phyloP scores from a whole-genome alignment of 2,113 vertebrate species.

The Entomyzon cyanotis region DNA sequence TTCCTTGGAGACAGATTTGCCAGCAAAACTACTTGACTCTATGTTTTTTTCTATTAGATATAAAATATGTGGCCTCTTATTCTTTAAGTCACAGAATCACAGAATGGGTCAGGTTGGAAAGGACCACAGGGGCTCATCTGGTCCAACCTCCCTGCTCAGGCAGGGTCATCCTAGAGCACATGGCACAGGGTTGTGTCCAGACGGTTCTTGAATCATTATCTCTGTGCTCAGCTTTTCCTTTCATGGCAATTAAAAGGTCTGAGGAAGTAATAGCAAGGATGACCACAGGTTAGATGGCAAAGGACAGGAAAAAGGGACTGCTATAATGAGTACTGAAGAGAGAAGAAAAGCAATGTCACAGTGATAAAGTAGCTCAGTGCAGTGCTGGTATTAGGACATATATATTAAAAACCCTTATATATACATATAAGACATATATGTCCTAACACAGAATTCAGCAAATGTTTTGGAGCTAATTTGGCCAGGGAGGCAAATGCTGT shows the following conservation, averaged over 20 bases:
- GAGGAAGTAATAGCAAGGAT: background rate
- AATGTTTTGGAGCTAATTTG: background rate
- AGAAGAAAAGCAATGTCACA: background rate
- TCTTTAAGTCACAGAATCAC: background rate
- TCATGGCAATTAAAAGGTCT: background rate
- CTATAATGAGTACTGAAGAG: background rate
- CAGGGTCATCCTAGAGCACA: background rate
- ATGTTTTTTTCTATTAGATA: background rate
- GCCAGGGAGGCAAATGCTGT: background rate
- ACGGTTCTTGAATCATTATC: fast-evolving
- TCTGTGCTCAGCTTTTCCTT: background rate
- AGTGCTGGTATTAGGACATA: background rate
- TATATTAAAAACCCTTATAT: fast-evolving
- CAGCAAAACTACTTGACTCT: background rate
- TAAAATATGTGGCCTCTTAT: background rate
- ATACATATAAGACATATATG: too few species aligned
- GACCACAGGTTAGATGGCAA: background rate
- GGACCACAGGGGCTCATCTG: background rate
- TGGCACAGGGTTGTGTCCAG: background rate
- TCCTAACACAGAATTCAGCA: background rate
- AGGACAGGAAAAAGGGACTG: background rate
- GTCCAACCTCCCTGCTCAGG: background rate
- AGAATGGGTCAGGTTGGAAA: background rate
- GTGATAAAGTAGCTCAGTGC: background rate
- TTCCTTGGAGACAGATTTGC: background rate